These are phyloP conservation scores for Ochropleura plecta DNA, from an alignment of 2,888 invertebrate genomes.

Conservation along the genomic window DNA sequence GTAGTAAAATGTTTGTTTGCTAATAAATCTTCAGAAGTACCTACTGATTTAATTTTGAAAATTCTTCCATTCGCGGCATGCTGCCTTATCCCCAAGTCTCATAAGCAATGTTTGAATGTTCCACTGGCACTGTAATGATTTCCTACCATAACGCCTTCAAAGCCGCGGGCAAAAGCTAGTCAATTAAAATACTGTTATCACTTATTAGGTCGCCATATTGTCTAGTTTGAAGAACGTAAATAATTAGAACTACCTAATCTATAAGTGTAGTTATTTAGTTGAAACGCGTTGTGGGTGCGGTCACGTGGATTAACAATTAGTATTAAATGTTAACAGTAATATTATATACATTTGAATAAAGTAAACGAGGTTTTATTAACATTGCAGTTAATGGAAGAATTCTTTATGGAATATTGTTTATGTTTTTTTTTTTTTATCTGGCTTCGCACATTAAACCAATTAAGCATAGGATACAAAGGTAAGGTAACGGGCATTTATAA, in stretches of 20 bases:
- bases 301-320: constrained; percentile 39
- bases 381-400: background rate
- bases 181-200: constrained; percentile 36
- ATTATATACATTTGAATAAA: constrained; percentile 15
- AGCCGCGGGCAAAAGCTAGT: background rate
- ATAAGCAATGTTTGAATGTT: background rate
- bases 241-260: constrained; percentile 25
- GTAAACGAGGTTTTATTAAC: background rate
- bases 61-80: background rate
- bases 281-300: constrained; percentile 4
- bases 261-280: background rate
- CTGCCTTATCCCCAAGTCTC: background rate
- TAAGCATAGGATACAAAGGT: too few relatives aligned
- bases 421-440: too few relatives aligned
- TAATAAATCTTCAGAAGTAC: background rate
- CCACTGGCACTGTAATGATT: background rate
- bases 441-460: too few relatives aligned
- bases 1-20: background rate
- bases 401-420: background rate
- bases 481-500: too few relatives aligned
- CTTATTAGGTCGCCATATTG: constrained; percentile 41
- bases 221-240: constrained; percentile 37
- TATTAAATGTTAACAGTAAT: constrained; percentile 5
- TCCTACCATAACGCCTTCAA: background rate
- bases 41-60: background rate